Evolutionary conservation across 2,888 invertebrate genomes (phyloP).

Genomic region (Andrena flavipes): DNA sequence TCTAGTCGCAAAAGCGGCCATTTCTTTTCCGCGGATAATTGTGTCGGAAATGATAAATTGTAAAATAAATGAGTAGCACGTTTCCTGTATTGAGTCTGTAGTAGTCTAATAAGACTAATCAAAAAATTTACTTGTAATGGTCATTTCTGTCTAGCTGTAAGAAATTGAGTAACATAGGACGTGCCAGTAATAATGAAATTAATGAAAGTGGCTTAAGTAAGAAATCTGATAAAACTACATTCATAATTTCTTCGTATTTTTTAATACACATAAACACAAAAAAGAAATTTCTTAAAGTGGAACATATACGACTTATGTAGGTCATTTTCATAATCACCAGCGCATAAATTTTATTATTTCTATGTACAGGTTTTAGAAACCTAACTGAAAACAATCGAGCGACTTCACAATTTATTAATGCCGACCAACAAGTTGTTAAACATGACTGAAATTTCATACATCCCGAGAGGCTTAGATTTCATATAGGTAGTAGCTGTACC

Average conservation of each 20-base stretch:
- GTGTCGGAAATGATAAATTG: background rate
- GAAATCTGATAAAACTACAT: too few relatives aligned
- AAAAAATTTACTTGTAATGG: background rate
- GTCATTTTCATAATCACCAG: too few relatives aligned
- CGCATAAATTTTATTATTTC: background rate
- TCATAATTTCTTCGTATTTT: too few relatives aligned
- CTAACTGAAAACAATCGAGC: conserved; percentile 33
- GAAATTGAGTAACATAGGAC: too few relatives aligned
- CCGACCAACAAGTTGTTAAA: conserved; percentile 44
- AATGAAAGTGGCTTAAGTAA: too few relatives aligned
- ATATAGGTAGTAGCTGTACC: background rate
- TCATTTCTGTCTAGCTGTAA: too few relatives aligned
- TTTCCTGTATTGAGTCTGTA: background rate
- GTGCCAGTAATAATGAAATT: too few relatives aligned
- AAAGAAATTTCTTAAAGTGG: too few relatives aligned
- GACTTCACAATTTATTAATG: conserved; percentile 41
- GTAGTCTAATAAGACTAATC: background rate
- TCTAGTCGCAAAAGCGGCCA: too few relatives aligned
- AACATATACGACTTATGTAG: too few relatives aligned
- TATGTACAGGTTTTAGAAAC: conserved; percentile 21
- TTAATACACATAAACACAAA: too few relatives aligned
- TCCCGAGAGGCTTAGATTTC: conserved; percentile 18
- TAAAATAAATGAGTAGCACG: background rate
- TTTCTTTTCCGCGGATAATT: too few relatives aligned
- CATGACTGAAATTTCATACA: conserved; percentile 46